Base-by-base conservation (phyloP, 2,113 vertebrate species). In the Alethe castanea region DNA sequence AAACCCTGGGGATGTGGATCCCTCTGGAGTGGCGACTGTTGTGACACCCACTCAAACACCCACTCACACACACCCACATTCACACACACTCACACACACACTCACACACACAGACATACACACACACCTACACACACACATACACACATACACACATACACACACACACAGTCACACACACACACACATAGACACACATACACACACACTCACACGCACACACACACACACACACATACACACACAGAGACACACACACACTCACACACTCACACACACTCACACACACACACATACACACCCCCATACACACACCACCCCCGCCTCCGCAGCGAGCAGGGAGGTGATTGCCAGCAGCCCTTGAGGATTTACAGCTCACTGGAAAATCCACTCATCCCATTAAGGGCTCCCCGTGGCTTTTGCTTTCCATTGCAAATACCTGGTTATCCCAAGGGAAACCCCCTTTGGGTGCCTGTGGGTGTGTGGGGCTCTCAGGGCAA, bases 331-430 rank as follows among this genome's bases (percentile, higher is more conserved):
- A 45, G 36, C 0, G 0, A 12, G 45, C 62, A 48, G 80, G 61
- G 79, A 61, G 66, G 57, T 52, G 5, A 86, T 85, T 94, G 79
- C 62, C 84, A 53, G 29, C 74, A 88, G 79, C 45, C 67, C 8
- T 82, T 35, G 64, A 0, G 6, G 95, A 95, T 96, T 97, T 95
- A 80, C 92, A 70, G 86, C 90, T 95, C 80, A 47, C 82, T 93
- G 76, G 88, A 94, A 96, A 96, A 95, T 95, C 95, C 95, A 80
- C 82, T 96, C 92, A 97, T 96, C 94, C 54, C 92, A 96, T 96
- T 97, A 97, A 88, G 92, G 85, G 80, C 67, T 96, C 90, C 82
- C 76, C 0, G 6, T 6, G 38, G 95, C 86, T 95, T 94, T 92
- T 96, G 94, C 90, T 96, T 94, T 95, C 92, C 88, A 61, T 80